Evolutionary conservation across 2,888 invertebrate species (phyloP).

Genomic region (Leuctra nigra): DNA sequence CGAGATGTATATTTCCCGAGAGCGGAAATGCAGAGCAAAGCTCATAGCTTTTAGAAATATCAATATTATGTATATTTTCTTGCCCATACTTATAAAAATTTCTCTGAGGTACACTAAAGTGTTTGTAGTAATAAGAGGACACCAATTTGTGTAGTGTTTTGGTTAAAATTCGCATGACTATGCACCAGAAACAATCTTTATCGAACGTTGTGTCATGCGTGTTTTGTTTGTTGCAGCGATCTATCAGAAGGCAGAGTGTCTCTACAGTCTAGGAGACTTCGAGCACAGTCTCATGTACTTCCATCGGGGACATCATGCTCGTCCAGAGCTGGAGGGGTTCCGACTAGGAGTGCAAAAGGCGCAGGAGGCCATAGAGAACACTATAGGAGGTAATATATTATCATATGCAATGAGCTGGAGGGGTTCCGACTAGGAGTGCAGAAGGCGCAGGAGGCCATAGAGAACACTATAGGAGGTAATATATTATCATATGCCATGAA

Average conservation of each 20-base stretch:
- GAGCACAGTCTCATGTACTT: conserved; percentile 89
- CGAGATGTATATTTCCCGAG: too few species aligned
- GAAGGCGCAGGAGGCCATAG: conserved; percentile 90
- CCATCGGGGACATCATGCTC: conserved; percentile 74
- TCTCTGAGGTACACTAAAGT: too few species aligned
- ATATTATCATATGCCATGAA: conserved; percentile 71
- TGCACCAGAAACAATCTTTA: too few species aligned
- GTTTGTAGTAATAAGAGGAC: too few species aligned
- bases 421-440: conserved; percentile 64
- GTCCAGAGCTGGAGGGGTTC: conserved; percentile 70
- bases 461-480: conserved; percentile 73
- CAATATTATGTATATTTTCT: too few species aligned
- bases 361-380: conserved; percentile 89
- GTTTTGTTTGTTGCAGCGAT: conserved; percentile 53
- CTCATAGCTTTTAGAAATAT: too few species aligned
- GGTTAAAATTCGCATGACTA: too few species aligned
- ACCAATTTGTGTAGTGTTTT: too few species aligned
- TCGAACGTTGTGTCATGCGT: too few species aligned
- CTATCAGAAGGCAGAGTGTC: conserved; percentile 85
- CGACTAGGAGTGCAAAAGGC: conserved; percentile 78
- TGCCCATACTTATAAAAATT: too few species aligned
- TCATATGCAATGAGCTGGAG: too few species aligned
- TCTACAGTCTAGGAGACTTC: conserved; percentile 88
- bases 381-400: conserved; percentile 68
- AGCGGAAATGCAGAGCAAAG: too few species aligned